Percentiles rank a stretch among this genome's conserved stretches.
Conservation (phyloP, 2,113 vertebrate species). For the Chloebia gouldiae region DNA sequence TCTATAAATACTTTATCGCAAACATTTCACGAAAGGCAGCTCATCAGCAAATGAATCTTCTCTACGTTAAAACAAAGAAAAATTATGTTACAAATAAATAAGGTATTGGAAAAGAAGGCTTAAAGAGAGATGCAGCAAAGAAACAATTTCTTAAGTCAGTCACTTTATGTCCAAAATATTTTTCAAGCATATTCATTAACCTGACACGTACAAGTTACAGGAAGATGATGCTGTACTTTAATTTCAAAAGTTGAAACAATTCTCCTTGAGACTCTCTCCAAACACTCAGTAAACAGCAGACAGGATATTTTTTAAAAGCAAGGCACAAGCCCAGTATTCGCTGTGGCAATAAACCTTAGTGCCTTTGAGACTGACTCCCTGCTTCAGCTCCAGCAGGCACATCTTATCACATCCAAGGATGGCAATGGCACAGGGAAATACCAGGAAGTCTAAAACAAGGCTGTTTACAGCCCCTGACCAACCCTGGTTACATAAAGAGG, state of each 20-base stretch:
- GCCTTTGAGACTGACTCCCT: background rate
- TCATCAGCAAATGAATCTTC: background rate
- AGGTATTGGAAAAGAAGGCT: background rate
- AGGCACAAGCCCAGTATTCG: background rate
- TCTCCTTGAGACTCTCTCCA: background rate
- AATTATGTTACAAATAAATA: background rate
- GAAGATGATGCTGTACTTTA: background rate
- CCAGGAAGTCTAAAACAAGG: background rate
- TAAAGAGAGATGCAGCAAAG: background rate
- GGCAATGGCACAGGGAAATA: background rate
- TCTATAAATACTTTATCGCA: background rate
- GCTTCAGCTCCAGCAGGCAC: background rate
- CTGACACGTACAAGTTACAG: background rate
- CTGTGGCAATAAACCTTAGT: background rate
- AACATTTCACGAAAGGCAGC: background rate
- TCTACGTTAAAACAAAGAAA: background rate
- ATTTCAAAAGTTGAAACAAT: background rate
- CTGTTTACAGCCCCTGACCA: constrained; percentile 2
- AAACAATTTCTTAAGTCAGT: background rate
- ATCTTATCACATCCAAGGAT: background rate
- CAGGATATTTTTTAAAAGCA: background rate
- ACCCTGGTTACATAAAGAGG: background rate
- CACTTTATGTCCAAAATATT: background rate
- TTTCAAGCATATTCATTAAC: background rate
- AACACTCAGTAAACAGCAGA: background rate